Base-by-base conservation (phyloP, 2,113 vertebrate species). In the Chloebia gouldiae region DNA sequence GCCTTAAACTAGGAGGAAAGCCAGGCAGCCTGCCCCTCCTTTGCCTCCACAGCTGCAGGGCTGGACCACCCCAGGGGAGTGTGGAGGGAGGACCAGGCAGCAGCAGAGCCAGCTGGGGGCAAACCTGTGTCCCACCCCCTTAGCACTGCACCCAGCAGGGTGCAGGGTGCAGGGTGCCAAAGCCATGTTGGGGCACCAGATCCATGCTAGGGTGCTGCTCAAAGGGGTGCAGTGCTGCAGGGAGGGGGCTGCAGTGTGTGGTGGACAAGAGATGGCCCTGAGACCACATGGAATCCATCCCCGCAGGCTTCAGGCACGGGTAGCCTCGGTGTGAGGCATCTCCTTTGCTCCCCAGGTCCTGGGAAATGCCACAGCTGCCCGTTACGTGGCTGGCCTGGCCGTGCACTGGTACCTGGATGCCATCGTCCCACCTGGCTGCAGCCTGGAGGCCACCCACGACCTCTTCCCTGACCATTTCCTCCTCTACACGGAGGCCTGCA, bases 381-480 rank as follows among this genome's bases (percentile, higher is more conserved):
- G 93, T 28, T 99, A 99, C 1, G 95, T 99, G 2, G 97, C 99
- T 0, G 99, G 99, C 9, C 95, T 99, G 2, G 99, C 98, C 0
- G 93, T 99, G 15, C 99, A 99, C 95, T 99, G 99, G 99, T 99
- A 99, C 97, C n/a, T 98, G 84, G 99, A 99, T 49, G 16, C 61
- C 7, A 1, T 99, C 0, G 95, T 63, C 98, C 99, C 17, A 9
- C 98, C 25, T 42, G 91, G 66, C 63, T 59, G 98, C 50, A 99
- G 98, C 49, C 97, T 99, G 72, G 98, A 92, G 16, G 83, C 91
- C 86, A 99, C 98, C 16, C 98, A 99, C 66, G 89, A 97, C 45
- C 96, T 99, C 11, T 99, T 97, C 95, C 99, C 99, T 0, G 95
- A 99, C 78, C 99, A 98, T 81, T 99, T 98, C 94, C 97, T 99